Evolutionary conservation across 2,888 invertebrate genomes (phyloP).

Genomic region (Cataglyphis albicans): DNA sequence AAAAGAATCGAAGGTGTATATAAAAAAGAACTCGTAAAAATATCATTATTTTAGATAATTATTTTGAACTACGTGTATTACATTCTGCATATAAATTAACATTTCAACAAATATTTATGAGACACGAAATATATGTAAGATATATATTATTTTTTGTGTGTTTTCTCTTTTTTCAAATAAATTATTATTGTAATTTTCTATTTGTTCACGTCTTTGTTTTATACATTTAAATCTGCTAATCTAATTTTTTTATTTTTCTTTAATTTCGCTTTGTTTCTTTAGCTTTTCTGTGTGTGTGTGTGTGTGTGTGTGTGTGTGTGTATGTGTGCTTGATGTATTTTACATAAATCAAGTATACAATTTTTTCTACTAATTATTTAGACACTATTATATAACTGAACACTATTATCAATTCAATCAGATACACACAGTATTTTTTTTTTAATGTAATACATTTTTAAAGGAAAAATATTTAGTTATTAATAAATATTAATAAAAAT

Average conservation of each 20-base stretch:
- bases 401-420: background rate
- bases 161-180: background rate
- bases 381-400: background rate
- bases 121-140: background rate
- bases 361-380: background rate
- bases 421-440: background rate
- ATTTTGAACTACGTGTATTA: background rate
- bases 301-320: no score
- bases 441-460: background rate
- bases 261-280: background rate
- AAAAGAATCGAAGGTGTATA: background rate
- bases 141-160: background rate
- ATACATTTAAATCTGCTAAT: background rate
- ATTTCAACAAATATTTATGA: background rate
- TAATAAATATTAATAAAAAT: background rate
- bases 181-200: background rate
- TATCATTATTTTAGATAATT: conserved; percentile 7
- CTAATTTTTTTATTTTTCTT: background rate
- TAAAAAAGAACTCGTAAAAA: background rate
- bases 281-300: no score
- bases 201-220: background rate
- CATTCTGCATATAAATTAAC: background rate
- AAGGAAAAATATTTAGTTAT: background rate
- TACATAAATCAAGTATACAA: background rate
- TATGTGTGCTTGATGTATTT: background rate